Conservation (phyloP, 2,888 invertebrate genomes). For the Drosophila melanosoma region DNA sequence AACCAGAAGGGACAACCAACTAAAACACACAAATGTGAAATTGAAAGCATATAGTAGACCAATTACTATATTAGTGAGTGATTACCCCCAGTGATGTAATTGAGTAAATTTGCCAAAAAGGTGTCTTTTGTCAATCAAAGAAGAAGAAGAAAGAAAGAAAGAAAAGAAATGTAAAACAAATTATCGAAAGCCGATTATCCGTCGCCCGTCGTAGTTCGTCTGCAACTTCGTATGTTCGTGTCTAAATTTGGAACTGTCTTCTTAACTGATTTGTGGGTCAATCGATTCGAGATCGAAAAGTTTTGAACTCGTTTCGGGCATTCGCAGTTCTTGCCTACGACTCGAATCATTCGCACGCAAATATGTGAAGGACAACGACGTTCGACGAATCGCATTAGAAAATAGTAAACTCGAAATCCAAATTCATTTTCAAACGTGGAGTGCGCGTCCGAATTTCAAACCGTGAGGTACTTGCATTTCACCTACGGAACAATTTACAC, state of each 20-base stretch:
- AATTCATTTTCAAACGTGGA: conserved; percentile 67
- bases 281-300: conserved; percentile 78
- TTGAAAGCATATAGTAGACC: conserved; percentile 11
- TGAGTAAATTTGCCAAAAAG: conserved; percentile 39
- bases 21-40: conserved; percentile 9
- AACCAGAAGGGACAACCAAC: background rate
- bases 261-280: conserved; percentile 71
- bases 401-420: conserved; percentile 52
- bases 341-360: conserved; percentile 78
- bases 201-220: background rate
- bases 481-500: conserved; percentile 33
- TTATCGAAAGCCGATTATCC: conserved; percentile 43
- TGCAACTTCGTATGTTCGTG: conserved; percentile 45
- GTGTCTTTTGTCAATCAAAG: conserved; percentile 40
- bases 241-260: conserved; percentile 70
- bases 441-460: conserved; percentile 78
- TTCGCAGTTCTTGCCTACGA: conserved; percentile 65
- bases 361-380: conserved; percentile 80
- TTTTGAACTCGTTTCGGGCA: conserved; percentile 78
- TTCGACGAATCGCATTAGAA: conserved; percentile 62
- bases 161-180: conserved; percentile 7
- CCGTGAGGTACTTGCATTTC: conserved; percentile 69
- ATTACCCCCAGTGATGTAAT: conserved; percentile 53
- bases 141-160: background rate
- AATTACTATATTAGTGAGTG: conserved; percentile 10